Percentiles rank a stretch among this genome's conserved stretches.
These are phyloP conservation scores for Betta splendens DNA, from an alignment of 2,797 vertebrate genomes.

Conservation along the genomic window DNA sequence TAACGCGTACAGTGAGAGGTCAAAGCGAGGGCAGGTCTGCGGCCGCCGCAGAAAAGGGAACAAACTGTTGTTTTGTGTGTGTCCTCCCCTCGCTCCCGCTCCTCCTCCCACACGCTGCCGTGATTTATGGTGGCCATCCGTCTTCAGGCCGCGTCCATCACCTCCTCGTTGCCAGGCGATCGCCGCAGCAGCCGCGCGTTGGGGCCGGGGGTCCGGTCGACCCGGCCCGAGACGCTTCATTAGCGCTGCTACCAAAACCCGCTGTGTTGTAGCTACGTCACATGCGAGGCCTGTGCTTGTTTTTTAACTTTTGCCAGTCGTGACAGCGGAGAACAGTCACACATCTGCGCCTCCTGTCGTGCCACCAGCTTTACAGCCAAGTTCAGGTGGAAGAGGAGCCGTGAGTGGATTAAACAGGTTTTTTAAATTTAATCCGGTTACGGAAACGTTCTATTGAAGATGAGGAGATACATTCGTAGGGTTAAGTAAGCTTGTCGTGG, in stretches of 20 bases:
- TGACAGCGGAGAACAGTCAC: too few relatives aligned
- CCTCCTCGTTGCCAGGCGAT: constrained; percentile 99
- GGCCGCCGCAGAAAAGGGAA: constrained; percentile 25
- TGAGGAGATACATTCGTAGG: neutral
- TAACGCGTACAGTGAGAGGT: constrained; percentile 71
- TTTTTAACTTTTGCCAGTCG: too few relatives aligned
- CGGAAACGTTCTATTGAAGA: neutral
- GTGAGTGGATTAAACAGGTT: constrained; percentile 2
- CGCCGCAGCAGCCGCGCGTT: constrained; percentile 99
- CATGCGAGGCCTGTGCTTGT: neutral
- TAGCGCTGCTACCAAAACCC: neutral
- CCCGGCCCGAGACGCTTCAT: constrained; percentile 47
- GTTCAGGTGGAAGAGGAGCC: constrained; percentile 7
- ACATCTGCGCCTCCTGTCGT: constrained; percentile 1
- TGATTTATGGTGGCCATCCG: constrained; percentile 99
- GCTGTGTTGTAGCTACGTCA: neutral
- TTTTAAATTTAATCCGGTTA: constrained; percentile 9
- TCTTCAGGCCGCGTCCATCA: constrained; percentile 98
- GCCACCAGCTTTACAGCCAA: constrained; percentile 22
- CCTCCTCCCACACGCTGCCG: constrained; percentile 88
- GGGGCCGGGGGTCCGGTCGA: constrained; percentile 83
- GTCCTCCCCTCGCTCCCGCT: constrained; percentile 81
- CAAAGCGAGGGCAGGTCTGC: constrained; percentile 62
- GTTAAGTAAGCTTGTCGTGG: constrained; percentile 3
- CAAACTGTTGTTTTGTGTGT: constrained; percentile 87